phyloP scores from a whole-genome alignment of 2,797 vertebrate genomes.

The Ciconia nigra region DNA sequence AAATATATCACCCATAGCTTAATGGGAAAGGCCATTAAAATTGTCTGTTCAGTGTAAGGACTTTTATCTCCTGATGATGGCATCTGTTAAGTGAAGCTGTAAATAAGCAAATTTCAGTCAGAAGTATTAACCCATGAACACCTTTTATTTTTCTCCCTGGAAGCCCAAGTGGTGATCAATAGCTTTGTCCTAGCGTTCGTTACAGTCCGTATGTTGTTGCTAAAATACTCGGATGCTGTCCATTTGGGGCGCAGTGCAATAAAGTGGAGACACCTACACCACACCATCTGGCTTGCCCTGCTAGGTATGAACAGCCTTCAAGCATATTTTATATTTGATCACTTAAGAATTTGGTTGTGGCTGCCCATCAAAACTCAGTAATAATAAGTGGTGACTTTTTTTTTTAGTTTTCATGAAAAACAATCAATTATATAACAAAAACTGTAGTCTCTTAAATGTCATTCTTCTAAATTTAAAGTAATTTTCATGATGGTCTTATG shows the following conservation, averaged over 20 bases:
- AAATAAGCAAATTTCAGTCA: neutral
- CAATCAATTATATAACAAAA: slow-evolving; percentile 7
- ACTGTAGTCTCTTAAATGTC: neutral
- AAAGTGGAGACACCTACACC: neutral
- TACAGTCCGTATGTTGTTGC: neutral
- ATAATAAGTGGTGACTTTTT: neutral
- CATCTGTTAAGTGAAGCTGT: slow-evolving; percentile 2
- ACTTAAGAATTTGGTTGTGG: neutral
- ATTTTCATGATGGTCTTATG: neutral
- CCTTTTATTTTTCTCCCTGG: neutral
- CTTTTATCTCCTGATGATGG: neutral
- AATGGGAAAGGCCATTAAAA: slow-evolving; percentile 21
- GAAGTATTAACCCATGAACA: neutral
- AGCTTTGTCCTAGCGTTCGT: neutral
- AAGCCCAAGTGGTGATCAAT: neutral
- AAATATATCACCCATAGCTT: slow-evolving; percentile 11
- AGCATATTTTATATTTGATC: neutral
- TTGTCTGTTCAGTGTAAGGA: neutral
- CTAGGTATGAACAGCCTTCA: neutral
- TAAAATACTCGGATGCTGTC: neutral
- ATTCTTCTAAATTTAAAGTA: slow-evolving; percentile 32
- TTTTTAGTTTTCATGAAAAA: neutral
- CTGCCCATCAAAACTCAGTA: neutral
- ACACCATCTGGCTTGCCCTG: neutral
- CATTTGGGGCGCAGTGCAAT: neutral